Evolutionary conservation across 2,113 vertebrate genomes (phyloP), one percentile per base, ranked within the genome.

Genomic region (Hydrochoerus hydrochaeris): DNA sequence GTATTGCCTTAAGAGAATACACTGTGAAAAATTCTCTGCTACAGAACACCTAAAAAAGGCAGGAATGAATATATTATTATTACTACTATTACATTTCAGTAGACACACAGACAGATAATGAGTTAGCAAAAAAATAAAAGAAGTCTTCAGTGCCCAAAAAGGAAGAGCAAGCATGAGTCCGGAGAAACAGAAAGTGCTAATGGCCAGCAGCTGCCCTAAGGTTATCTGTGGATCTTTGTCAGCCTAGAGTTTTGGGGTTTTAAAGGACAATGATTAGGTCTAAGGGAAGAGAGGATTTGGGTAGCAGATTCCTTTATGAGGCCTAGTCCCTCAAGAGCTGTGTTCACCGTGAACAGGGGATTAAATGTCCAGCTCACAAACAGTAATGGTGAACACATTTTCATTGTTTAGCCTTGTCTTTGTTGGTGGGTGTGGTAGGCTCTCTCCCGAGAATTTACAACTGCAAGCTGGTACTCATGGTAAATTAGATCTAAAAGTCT

Each of bases 121-220:
- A 58, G 58, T 46, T 90, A 84, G 22, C 69, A 90, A 46, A 49
- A 71, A 87, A 84, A 88, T 83, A 26, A 49, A 83, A 44, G 22
- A 85, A 60, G 28, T 58, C 8, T 58, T 75, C 20, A 69, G n/a
- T 46, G 10, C 32, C 16, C 32, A 93, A 95, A 89, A 62, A 54
- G 46, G 26, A 87, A 94, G 4, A 49, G 92, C 91, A 95, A 91
- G n/a, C 10, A 69, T 44, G 32, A 89, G 80, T 49, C n/a, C 54
- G 85, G 16, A 82, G 19, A 85, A 69, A 91, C 7, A 82, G 84
- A 80, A 95, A 90, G 24, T 63, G 54, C n/a, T 95, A 92, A 92
- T 35, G 49, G 49, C 24, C 69, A 69, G 65, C 49, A 69, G 77
- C 67, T 90, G 32, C 62, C 73, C 88, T 91, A 63, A 58, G 26